Conservation (phyloP, 2,797 vertebrate genomes). For the Podargus strigoides region DNA sequence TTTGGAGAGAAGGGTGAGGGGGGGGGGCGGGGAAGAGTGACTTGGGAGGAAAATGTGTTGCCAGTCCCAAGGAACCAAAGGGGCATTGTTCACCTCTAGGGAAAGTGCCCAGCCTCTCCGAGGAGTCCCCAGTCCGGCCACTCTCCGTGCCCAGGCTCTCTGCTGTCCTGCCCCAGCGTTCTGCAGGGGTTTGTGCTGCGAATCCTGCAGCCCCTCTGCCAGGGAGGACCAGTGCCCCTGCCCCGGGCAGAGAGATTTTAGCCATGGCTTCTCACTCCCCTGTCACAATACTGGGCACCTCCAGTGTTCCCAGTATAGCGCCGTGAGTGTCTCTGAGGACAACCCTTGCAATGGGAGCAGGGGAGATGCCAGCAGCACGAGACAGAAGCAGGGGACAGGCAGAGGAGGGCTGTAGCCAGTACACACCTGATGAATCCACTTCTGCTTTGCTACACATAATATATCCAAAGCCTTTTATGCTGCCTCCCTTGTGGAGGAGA, state of each 20-base stretch:
- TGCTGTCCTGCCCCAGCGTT: neutral
- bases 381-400: neutral
- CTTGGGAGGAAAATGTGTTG: neutral
- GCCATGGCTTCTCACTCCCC: neutral
- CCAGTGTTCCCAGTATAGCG: fast-evolving
- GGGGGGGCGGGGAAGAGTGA: constrained; percentile 4
- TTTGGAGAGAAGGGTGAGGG: neutral
- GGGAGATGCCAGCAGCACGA: neutral
- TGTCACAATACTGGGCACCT: neutral
- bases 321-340: neutral
- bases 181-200: neutral
- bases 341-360: neutral
- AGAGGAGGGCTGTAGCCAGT: neutral
- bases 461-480: neutral
- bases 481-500: neutral
- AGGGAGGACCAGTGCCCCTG: neutral
- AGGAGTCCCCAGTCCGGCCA: neutral
- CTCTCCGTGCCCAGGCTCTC: neutral
- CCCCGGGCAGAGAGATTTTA: neutral
- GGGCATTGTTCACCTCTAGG: constrained; percentile 39
- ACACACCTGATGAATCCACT: neutral
- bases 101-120: neutral
- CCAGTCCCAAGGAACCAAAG: constrained; percentile 40
- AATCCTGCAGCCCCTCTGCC: neutral
- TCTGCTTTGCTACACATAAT: neutral